Conservation (phyloP, 92 coral and sea anemone species). For the Zoanthus sociatus region DNA sequence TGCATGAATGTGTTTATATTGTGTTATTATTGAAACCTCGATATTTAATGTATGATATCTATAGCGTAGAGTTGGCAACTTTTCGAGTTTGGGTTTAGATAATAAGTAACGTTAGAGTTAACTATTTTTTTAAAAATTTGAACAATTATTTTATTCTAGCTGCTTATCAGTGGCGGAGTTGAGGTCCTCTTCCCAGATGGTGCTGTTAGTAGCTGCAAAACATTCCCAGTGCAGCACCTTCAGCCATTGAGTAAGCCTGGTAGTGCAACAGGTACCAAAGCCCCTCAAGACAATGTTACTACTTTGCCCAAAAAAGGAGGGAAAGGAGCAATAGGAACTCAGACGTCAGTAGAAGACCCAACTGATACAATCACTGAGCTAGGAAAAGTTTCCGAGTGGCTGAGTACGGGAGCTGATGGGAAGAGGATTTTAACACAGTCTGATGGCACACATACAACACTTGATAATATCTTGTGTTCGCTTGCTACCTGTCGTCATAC, state of each 20-base stretch:
- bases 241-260: slow-evolving; percentile 66
- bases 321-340: slow-evolving; percentile 61
- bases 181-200: slow-evolving; percentile 95
- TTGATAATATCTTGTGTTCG: slow-evolving; percentile 79
- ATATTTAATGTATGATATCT: too few species aligned
- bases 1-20: too few species aligned
- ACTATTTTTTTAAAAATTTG: neutral
- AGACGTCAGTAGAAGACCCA: slow-evolving; percentile 84
- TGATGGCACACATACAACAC: slow-evolving; percentile 73
- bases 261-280: slow-evolving; percentile 63
- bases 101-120: neutral
- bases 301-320: slow-evolving; percentile 55
- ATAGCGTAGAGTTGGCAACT: too few species aligned
- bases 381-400: slow-evolving; percentile 84
- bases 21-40: too few species aligned
- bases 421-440: slow-evolving; percentile 70
- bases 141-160: slow-evolving; percentile 49
- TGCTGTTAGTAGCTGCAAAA: slow-evolving; percentile 81
- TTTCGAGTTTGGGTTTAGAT: too few species aligned
- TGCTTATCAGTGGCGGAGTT: slow-evolving; percentile 77
- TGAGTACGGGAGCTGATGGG: slow-evolving; percentile 84
- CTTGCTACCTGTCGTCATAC: slow-evolving; percentile 86
- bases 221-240: slow-evolving; percentile 69
- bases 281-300: slow-evolving; percentile 61
- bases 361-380: slow-evolving; percentile 72